A percentile compares a stretch with the other conserved stretches of the same genome.
Evolutionary conservation across 2,113 vertebrate genomes (phyloP).

Genomic region (Hymenochirus boettgeri): DNA sequence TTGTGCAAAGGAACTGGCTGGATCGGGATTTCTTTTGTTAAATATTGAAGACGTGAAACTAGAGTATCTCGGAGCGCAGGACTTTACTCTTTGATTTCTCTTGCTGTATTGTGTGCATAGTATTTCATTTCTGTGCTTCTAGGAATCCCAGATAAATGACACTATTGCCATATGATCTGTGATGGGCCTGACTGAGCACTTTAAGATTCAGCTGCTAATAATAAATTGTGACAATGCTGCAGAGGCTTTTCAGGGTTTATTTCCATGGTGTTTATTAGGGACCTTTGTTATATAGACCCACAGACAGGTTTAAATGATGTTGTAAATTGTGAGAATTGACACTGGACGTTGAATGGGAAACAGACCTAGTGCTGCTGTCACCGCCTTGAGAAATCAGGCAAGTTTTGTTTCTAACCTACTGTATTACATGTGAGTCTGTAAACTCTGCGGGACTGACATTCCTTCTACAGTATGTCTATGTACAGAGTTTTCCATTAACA

Average conservation of each 20-base stretch:
- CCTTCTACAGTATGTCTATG: too few relatives aligned
- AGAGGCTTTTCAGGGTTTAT: slow-evolving; percentile 35
- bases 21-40: background rate
- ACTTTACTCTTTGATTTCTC: slow-evolving; percentile 3
- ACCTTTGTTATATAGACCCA: slow-evolving; percentile 10
- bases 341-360: too few relatives aligned
- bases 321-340: too few relatives aligned
- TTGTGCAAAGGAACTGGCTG: too few relatives aligned
- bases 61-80: background rate
- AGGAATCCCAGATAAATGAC: slow-evolving; percentile 28
- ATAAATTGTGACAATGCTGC: slow-evolving; percentile 21
- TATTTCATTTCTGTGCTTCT: slow-evolving; percentile 29
- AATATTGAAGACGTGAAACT: background rate
- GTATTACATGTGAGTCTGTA: too few relatives aligned
- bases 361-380: too few relatives aligned
- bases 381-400: too few relatives aligned
- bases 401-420: too few relatives aligned
- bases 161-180: slow-evolving; percentile 24
- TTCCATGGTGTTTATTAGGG: slow-evolving; percentile 9
- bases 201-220: slow-evolving; percentile 31
- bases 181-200: slow-evolving; percentile 33
- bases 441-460: too few relatives aligned
- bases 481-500: too few relatives aligned
- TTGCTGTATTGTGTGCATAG: slow-evolving; percentile 17
- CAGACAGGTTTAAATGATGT: too few relatives aligned